Evolutionary conservation across 2,113 vertebrate species (phyloP), one percentile per base, ranked within the genome.

Genomic region (Zapornia atra): DNA sequence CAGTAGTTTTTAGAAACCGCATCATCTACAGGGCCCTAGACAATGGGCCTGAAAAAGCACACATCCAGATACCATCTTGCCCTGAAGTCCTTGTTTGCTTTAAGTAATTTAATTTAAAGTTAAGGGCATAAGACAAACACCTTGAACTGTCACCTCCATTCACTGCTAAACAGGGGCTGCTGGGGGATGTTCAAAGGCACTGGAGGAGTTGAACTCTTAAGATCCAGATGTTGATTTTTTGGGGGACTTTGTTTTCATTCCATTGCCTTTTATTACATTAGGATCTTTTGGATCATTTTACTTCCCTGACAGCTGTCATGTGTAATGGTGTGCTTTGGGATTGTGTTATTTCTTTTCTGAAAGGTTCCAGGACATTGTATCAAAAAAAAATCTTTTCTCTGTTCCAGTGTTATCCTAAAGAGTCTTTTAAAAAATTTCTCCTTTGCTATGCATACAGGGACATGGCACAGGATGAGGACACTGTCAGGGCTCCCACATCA

Each of bases 401-500:
- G 14, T 90, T 83, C 38, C 38, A 79, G 38, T 69, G 18, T 42
- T 90, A 54, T 38, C 44, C 56, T 48, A 24, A 78, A 72, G 24
- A 33, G 34, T 64, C 22, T 65, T 83, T 65, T 17, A 12, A 4
- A 69, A 79, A 79, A 31, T 31, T 57, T 82, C 65, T 64, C 29
- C 33, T 86, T 64, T 92, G 42, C 29, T 18, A 5, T 31, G 17
- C 8, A 9, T 19, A 38, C n/a, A 36, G 31, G 42, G 63, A 42
- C 42, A n/a, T 15, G 18, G 54, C 46, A 65, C 11, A 64, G 31
- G 44, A 64, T 2, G 6, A 87, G 14, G 61, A 54, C 31, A 64
- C 12, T 4, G 1, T 20, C 50, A n/a, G 14, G 34, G 53, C 24
- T 26, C 34, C 60, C 44, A 31, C 0, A 0, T 65, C 44, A 66